Percentiles rank a stretch among this genome's conserved stretches.
Conservation (phyloP, 2,113 vertebrate genomes). For the Machaerirhynchus nigripectus region DNA sequence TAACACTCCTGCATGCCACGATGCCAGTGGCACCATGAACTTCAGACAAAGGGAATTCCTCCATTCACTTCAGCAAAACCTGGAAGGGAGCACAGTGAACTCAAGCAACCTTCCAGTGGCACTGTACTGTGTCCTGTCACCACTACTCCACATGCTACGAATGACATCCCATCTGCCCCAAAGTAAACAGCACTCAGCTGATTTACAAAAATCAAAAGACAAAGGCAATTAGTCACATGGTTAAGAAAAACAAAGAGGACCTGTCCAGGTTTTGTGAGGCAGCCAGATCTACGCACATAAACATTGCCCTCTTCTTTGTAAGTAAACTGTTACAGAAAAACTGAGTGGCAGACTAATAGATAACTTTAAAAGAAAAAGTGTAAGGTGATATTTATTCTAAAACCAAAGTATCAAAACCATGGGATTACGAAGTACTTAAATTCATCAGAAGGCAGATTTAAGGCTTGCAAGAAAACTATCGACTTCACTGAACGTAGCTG, state of each 20-base stretch:
- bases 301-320: background rate
- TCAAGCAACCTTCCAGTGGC: background rate
- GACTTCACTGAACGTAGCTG: fast-evolving
- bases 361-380: background rate
- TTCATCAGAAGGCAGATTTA: background rate
- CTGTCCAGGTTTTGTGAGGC: background rate
- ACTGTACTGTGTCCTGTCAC: background rate
- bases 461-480: background rate
- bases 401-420: background rate
- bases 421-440: background rate
- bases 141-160: fast-evolving
- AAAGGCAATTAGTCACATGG: background rate
- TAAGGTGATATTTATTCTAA: background rate
- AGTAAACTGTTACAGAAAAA: background rate
- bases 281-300: background rate
- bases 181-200: background rate
- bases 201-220: background rate
- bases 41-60: background rate
- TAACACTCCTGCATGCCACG: background rate
- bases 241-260: background rate
- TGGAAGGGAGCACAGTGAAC: background rate
- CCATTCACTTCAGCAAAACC: background rate
- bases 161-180: background rate
- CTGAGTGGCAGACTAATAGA: background rate
- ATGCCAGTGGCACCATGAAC: background rate